Evolutionary conservation across 2,113 vertebrate genomes (phyloP).

Genomic region (Cyprinodon brontotheroides): DNA sequence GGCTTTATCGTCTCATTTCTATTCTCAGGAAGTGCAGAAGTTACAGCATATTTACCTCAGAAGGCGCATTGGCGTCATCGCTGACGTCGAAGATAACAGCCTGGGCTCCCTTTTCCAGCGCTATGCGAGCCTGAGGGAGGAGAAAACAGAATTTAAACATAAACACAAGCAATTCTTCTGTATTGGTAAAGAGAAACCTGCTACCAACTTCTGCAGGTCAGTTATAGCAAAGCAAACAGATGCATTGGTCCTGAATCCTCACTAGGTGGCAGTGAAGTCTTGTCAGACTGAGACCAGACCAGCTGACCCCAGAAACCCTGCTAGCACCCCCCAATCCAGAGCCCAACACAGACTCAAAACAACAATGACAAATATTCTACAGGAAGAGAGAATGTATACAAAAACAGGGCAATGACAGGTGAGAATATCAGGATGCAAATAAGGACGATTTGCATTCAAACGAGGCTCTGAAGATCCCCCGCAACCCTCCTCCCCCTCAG

Average conservation of each 20-base stretch:
- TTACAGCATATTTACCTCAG: constrained; percentile 82
- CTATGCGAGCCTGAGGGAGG: constrained; percentile 88
- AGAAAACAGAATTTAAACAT: constrained; percentile 11
- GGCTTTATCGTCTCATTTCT: not conserved
- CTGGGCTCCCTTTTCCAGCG: constrained; percentile 90
- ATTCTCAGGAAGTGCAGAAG: not conserved
- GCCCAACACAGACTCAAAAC: constrained; percentile 7
- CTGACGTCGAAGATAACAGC: constrained; percentile 96
- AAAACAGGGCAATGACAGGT: not conserved
- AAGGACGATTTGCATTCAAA: constrained; percentile 23
- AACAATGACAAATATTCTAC: not conserved
- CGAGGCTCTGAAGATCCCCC: not conserved
- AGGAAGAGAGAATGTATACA: not conserved
- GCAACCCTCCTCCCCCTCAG: not conserved
- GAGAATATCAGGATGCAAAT: constrained; percentile 22
- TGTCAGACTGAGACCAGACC: not conserved
- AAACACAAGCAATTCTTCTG: not conserved
- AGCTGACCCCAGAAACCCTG: constrained; percentile 2
- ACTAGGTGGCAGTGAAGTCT: constrained; percentile 67
- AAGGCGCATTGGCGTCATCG: constrained; percentile 86
- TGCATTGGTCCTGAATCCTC: constrained; percentile 7
- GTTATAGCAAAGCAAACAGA: not conserved
- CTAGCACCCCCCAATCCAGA: constrained; percentile 9
- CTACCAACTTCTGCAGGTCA: not conserved
- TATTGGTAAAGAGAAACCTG: not conserved